phyloP scores from a whole-genome alignment of 2,888 invertebrate species.

The Chydorus sphaericus region DNA sequence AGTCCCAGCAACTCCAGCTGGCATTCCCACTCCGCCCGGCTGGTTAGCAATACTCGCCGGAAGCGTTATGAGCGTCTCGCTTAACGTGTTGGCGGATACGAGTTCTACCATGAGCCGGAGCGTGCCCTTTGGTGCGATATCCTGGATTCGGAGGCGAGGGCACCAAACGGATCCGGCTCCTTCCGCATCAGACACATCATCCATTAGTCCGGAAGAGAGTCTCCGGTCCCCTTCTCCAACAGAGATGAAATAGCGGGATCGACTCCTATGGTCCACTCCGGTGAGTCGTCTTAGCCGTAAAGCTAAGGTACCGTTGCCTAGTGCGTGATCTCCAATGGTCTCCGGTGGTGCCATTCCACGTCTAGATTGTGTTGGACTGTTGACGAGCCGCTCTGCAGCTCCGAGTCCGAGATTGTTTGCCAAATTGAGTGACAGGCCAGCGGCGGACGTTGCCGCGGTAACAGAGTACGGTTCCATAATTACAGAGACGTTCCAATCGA shows the following conservation, averaged over 20 bases:
- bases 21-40: neutral
- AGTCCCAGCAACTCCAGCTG: conserved; percentile 25
- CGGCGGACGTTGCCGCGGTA: conserved; percentile 5
- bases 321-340: neutral
- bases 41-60: conserved; percentile 17
- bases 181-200: conserved; percentile 52
- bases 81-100: conserved; percentile 52
- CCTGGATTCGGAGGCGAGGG: conserved; percentile 44
- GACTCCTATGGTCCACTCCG: conserved; percentile 65
- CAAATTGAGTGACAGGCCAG: conserved; percentile 8
- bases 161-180: conserved; percentile 56
- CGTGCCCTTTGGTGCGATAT: conserved; percentile 39
- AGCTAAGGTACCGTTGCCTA: conserved; percentile 7
- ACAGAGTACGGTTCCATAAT: conserved; percentile 7
- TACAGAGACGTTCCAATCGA: conserved; percentile 62
- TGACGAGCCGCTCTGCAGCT: neutral
- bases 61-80: conserved; percentile 32
- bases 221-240: conserved; percentile 48
- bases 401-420: neutral
- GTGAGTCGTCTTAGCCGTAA: conserved; percentile 46
- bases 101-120: conserved; percentile 56
- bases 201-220: conserved; percentile 50
- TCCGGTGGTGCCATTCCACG: neutral
- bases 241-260: conserved; percentile 42
- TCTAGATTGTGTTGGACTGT: neutral